Evolutionary conservation across 53 echinoderm and acorn worm species (phyloP).

Genomic region (Apostichopus leukothele): DNA sequence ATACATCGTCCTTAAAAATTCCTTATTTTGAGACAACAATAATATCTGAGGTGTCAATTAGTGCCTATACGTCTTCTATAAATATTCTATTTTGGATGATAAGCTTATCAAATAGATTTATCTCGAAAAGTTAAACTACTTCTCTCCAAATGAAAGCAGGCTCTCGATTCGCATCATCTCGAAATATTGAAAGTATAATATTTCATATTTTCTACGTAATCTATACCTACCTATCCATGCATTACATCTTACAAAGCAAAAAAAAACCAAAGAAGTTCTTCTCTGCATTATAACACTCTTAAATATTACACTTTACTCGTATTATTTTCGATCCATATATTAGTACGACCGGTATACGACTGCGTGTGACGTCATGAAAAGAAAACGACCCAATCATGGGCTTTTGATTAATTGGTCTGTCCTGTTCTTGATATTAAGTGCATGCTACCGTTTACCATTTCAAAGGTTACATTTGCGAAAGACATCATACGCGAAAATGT

Average conservation of each 20-base stretch:
- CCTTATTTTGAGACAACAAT: background rate
- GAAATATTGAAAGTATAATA: too few relatives aligned
- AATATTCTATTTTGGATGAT: background rate
- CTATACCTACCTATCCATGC: too few relatives aligned
- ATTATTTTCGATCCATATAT: background rate
- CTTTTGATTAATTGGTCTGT: background rate
- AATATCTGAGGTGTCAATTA: background rate
- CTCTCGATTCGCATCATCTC: too few relatives aligned
- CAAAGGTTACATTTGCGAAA: constrained; percentile 10
- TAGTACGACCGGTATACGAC: background rate
- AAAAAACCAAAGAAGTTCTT: background rate
- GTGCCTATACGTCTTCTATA: background rate
- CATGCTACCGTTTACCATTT: background rate
- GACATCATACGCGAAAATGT: background rate
- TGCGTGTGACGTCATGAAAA: background rate
- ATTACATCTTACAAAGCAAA: background rate
- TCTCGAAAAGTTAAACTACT: too few relatives aligned
- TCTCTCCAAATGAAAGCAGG: too few relatives aligned
- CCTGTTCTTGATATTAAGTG: background rate
- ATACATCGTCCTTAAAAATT: background rate
- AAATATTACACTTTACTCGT: too few relatives aligned
- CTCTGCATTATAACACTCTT: too few relatives aligned
- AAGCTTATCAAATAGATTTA: too few relatives aligned
- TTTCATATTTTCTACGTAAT: too few relatives aligned
- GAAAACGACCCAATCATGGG: background rate